Evolutionary conservation across 1,140 invertebrate genomes (phyloP), one percentile per base, ranked within the genome.

Genomic region (Paraescarpia echinospica): DNA sequence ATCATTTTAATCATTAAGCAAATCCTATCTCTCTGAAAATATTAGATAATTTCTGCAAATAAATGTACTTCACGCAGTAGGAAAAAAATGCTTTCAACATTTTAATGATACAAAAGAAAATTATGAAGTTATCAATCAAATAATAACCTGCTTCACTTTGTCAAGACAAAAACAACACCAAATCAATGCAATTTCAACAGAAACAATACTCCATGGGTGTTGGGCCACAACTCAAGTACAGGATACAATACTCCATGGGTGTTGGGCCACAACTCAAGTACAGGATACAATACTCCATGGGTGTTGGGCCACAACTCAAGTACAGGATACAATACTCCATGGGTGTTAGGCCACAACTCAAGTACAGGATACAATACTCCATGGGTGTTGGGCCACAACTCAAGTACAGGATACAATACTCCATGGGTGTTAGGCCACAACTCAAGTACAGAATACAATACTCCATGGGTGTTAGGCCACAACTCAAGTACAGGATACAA

Each of bases 101-200:
- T 77, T 31, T 77, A 77, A 77, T 77, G 59, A 77, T 31, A 77
- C 59, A 77, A 2, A 77, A 27, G 59, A 77, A 6, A 18, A 77
- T 77, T 27, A 77, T 31, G 59, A 77, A 77, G 0, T 31, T 77
- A 77, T 77, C 22, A 27, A 77, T 1, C 27, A 77, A 41, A 77
- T 27, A 77, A 77, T 31, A 77, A 77, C 59, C 9, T 77, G 12
- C 27, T 77, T 51, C 18, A 18, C 27, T 27, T 77, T 31, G 59
- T 18, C 27, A 77, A 77, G 22, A 77, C 59, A 77, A 77, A 77
- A 51, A 51, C 0, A 8, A 51, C 48, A 77, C 27, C 8, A 77
- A 77, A 77, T 77, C 59, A 77, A 77, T 77, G 59, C 59, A 77
- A 77, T 27, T 77, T 77, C 59, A 77, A 77, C 59, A 77, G 59